phyloP scores from a whole-genome alignment of 2,113 vertebrate species.

The Nycticebus coucang region DNA sequence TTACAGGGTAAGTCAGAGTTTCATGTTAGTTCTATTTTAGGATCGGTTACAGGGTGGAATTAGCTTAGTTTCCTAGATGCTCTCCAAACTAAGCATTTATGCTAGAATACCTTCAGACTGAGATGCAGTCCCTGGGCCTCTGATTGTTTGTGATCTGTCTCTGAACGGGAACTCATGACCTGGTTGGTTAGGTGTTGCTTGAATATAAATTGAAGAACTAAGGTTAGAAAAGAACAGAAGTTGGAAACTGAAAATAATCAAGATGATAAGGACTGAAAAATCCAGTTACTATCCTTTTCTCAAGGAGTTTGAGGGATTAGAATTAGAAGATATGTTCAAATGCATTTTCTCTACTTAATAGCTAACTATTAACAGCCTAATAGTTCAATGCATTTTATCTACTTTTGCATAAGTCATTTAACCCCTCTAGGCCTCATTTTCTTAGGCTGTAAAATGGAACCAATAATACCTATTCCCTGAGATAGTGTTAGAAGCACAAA shows the following conservation, averaged over 20 bases:
- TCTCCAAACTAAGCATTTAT: neutral
- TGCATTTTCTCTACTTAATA: neutral
- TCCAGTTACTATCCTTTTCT: neutral
- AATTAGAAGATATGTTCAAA: neutral
- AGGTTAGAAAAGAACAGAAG: neutral
- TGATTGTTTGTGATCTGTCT: neutral
- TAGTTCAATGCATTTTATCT: neutral
- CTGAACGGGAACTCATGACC: neutral
- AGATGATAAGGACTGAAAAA: neutral
- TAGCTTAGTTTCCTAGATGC: neutral
- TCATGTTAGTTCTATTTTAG: neutral
- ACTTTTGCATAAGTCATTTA: neutral
- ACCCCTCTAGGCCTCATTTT: neutral
- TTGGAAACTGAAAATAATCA: neutral
- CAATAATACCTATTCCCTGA: neutral
- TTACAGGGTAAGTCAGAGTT: neutral
- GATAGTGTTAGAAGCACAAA: neutral
- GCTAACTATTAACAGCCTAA: too few species aligned
- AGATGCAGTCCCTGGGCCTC: neutral
- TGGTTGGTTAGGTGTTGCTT: neutral
- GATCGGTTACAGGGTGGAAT: neutral
- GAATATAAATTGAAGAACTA: neutral
- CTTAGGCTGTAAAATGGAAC: neutral
- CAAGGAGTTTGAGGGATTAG: neutral
- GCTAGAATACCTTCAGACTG: neutral